These are phyloP conservation scores for Elephantulus edwardii DNA, from an alignment of 2,113 vertebrate species.

Conservation along the genomic window DNA sequence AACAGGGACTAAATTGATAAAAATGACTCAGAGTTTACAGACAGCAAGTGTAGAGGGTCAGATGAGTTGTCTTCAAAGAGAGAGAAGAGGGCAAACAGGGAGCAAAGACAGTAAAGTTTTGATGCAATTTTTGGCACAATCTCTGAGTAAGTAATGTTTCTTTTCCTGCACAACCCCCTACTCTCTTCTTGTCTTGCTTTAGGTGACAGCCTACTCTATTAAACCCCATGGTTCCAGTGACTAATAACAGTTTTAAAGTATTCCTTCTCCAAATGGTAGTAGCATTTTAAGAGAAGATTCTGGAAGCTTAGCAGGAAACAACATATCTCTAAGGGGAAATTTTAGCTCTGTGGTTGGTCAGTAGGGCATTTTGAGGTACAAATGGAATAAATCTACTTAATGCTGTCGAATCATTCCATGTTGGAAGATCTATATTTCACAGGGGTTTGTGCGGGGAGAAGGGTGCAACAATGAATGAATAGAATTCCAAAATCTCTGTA, in stretches of 20 bases:
- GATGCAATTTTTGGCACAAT: constrained; percentile 47
- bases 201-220: constrained; percentile 62
- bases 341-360: neutral
- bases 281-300: constrained; percentile 33
- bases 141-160: constrained; percentile 43
- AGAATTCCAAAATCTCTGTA: no score
- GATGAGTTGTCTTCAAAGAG: constrained; percentile 57
- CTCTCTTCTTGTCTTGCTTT: constrained; percentile 3
- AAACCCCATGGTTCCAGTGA: constrained; percentile 31
- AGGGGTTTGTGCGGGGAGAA: no score
- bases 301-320: neutral
- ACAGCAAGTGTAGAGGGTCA: constrained; percentile 50
- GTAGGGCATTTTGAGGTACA: neutral
- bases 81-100: constrained; percentile 9
- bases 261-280: constrained; percentile 38
- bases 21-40: constrained; percentile 55
- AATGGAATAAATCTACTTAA: neutral
- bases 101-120: constrained; percentile 56
- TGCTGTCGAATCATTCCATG: neutral
- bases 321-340: neutral
- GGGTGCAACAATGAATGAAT: no score
- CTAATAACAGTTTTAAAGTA: constrained; percentile 58
- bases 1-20: constrained; percentile 38
- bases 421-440: neutral
- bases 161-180: neutral